Evolutionary conservation across 2,797 vertebrate genomes (phyloP).

Genomic region (Sylvilagus floridanus): DNA sequence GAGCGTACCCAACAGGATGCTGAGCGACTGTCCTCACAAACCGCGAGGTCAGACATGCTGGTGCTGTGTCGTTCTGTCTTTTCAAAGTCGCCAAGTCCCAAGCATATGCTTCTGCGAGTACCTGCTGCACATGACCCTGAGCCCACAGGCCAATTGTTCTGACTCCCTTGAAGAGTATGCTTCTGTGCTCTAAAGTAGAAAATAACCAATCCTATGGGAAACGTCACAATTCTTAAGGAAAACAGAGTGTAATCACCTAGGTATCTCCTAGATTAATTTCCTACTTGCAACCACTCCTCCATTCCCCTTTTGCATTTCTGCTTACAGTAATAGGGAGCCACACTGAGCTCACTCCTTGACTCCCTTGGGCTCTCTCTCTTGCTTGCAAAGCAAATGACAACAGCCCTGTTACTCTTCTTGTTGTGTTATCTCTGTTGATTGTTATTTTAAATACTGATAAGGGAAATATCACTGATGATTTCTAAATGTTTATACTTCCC

Average conservation of each 20-base stretch:
- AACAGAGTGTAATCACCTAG: not conserved
- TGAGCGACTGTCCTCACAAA: not conserved
- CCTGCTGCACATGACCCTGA: not conserved
- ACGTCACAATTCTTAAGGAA: not conserved
- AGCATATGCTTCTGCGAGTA: no score
- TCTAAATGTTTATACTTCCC: constrained; percentile 19
- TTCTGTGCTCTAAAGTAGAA: not conserved
- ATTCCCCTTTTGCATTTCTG: not conserved
- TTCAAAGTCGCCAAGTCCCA: not conserved
- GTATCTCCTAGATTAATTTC: not conserved
- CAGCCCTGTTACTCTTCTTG: not conserved
- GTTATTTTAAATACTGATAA: not conserved
- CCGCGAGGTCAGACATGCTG: not conserved
- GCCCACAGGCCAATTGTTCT: not conserved
- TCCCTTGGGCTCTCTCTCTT: not conserved
- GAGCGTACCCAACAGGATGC: not conserved
- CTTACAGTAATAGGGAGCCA: not conserved
- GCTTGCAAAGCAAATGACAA: not conserved
- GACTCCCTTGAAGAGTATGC: not conserved
- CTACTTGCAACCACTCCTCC: not conserved
- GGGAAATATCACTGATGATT: not conserved
- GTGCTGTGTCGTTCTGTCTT: not conserved
- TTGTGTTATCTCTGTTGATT: not conserved
- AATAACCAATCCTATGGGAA: not conserved
- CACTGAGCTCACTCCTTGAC: not conserved